phyloP scores from a whole-genome alignment of 2,797 vertebrate genomes.

The Clamator glandarius region DNA sequence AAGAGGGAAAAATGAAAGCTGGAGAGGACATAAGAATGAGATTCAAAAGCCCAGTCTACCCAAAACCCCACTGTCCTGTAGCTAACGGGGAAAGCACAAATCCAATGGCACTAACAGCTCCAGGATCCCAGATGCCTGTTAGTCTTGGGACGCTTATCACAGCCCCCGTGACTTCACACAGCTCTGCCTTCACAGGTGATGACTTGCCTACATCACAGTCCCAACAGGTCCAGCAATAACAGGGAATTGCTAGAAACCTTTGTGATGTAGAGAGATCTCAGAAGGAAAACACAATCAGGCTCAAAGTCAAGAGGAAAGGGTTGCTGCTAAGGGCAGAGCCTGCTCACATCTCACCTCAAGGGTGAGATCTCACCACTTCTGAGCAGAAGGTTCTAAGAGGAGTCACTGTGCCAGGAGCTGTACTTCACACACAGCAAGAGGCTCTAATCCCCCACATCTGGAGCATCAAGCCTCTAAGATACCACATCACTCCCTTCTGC shows the following conservation, averaged over 20 bases:
- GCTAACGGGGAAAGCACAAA: not conserved
- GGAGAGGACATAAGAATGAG: not conserved
- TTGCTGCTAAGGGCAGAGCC: not conserved
- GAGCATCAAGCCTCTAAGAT: not conserved
- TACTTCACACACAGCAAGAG: accelerated
- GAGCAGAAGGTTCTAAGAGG: not conserved
- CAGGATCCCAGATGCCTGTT: not conserved
- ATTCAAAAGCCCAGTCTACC: not conserved
- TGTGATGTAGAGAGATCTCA: not conserved
- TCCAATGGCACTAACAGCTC: not conserved
- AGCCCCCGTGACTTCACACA: not conserved
- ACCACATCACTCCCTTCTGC: not conserved
- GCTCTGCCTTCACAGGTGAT: not conserved
- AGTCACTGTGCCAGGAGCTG: not conserved
- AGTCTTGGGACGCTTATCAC: not conserved
- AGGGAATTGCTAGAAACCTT: not conserved
- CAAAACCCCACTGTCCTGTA: not conserved
- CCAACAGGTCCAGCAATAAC: not conserved
- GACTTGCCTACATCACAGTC: not conserved
- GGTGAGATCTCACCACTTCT: not conserved
- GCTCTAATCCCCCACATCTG: accelerated
- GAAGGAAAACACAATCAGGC: not conserved
- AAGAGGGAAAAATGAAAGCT: not conserved
- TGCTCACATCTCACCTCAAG: not conserved
- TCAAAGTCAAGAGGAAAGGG: accelerated